Evolutionary conservation across 2,797 vertebrate genomes (phyloP).

Genomic region (Paguma larvata): DNA sequence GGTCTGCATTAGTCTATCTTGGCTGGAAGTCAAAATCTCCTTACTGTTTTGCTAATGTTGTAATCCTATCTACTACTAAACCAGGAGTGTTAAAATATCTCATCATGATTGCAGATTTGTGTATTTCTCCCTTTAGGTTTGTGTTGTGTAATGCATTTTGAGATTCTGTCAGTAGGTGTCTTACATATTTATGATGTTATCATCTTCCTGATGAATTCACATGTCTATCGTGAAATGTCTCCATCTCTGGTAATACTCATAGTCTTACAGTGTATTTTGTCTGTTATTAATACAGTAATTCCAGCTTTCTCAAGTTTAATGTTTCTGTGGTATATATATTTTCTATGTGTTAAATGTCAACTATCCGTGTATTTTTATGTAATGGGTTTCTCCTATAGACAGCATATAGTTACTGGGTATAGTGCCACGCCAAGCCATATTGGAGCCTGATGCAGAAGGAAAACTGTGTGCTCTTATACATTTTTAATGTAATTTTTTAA

Average conservation of each 20-base stretch:
- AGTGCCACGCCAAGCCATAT: background rate
- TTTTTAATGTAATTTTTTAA: background rate
- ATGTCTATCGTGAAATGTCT: background rate
- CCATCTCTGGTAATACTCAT: background rate
- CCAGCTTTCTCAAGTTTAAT: background rate
- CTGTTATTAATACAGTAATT: background rate
- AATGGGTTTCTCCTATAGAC: background rate
- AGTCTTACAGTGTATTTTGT: slow-evolving; percentile 2
- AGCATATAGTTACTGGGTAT: background rate
- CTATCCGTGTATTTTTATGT: background rate
- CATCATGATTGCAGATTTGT: background rate
- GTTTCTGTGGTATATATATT: background rate
- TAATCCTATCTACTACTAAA: background rate
- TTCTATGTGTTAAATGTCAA: background rate
- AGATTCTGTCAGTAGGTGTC: background rate
- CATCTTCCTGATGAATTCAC: background rate
- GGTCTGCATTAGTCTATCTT: background rate
- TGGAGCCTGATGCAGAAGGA: background rate
- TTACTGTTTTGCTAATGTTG: background rate
- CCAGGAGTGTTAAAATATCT: background rate
- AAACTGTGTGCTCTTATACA: background rate
- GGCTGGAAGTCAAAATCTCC: background rate
- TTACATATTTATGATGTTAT: background rate
- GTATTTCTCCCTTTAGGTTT: slow-evolving; percentile 28
- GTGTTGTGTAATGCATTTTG: background rate